A percentile compares a stretch with the other conserved stretches of the same genome.
Evolutionary conservation across 2,888 invertebrate genomes (phyloP).

Genomic region (Nycteola revayana): DNA sequence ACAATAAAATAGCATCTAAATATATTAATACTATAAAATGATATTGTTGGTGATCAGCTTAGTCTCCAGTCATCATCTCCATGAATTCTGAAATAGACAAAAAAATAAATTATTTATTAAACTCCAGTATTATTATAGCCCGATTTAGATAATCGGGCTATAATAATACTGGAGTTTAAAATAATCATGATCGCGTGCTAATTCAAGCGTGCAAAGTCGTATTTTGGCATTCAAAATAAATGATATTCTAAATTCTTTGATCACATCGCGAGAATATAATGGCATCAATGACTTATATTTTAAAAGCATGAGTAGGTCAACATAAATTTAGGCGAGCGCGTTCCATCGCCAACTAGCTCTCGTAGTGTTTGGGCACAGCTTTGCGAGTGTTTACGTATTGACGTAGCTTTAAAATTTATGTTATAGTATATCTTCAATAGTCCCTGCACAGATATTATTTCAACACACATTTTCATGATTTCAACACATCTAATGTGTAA

Average conservation of each 20-base stretch:
- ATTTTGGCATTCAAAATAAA: too few species aligned
- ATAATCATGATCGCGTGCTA: too few species aligned
- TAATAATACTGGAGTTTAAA: too few species aligned
- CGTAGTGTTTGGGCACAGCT: constrained; percentile 29
- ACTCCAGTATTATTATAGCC: too few species aligned
- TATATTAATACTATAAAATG: constrained; percentile 54
- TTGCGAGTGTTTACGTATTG: constrained; percentile 28
- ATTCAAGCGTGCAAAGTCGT: too few species aligned
- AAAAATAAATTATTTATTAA: constrained; percentile 13
- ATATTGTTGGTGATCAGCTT: constrained; percentile 50
- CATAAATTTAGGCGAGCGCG: constrained; percentile 31
- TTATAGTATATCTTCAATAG: constrained; percentile 29
- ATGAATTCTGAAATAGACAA: constrained; percentile 89
- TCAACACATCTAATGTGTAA: too few species aligned
- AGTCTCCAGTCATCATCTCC: constrained; percentile 97
- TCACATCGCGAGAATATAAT: too few species aligned
- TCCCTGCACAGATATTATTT: constrained; percentile 24
- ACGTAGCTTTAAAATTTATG: constrained; percentile 35
- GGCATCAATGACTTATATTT: constrained; percentile 1
- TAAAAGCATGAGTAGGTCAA: constrained; percentile 15
- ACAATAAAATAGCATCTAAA: constrained; percentile 56
- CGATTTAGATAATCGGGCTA: too few species aligned
- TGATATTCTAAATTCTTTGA: too few species aligned
- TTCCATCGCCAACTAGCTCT: constrained; percentile 19
- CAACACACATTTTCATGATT: too few species aligned